Conservation (phyloP, 2,888 invertebrate species). For the Chamaedrilus cognettii region DNA sequence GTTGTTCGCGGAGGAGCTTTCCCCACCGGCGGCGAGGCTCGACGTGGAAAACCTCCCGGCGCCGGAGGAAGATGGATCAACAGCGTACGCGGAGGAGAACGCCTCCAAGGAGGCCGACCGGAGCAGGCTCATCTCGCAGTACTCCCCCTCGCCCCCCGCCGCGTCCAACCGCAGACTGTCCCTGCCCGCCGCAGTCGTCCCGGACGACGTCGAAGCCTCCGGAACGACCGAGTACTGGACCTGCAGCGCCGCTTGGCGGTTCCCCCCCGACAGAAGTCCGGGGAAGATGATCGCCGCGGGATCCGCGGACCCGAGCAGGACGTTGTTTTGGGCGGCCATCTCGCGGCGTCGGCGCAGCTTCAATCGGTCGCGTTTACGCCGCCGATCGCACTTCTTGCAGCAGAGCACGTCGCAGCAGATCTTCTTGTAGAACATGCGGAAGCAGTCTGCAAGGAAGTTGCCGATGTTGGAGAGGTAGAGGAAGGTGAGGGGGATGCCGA, state of each 20-base stretch:
- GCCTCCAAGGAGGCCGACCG: background rate
- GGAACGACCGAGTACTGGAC: background rate
- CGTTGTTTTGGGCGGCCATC: slow-evolving; percentile 21
- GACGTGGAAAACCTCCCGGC: background rate
- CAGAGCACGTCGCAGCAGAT: slow-evolving; percentile 43
- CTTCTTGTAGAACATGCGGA: slow-evolving; percentile 42
- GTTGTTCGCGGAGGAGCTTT: background rate
- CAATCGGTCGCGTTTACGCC: slow-evolving; percentile 33
- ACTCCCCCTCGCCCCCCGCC: background rate
- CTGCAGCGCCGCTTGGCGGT: background rate
- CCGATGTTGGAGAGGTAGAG: slow-evolving; percentile 45
- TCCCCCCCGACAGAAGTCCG: background rate
- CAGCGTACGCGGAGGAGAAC: background rate
- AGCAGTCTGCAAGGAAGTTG: slow-evolving; percentile 43
- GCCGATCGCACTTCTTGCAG: slow-evolving; percentile 38
- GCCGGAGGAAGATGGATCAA: too few species aligned
- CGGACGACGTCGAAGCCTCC: background rate
- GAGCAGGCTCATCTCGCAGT: background rate
- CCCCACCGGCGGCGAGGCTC: background rate
- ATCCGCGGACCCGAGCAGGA: slow-evolving; percentile 10
- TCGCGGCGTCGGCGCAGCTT: slow-evolving; percentile 21
- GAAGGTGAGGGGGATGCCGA: slow-evolving; percentile 44
- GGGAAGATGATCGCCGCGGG: background rate
- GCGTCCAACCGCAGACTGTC: background rate
- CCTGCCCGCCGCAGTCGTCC: background rate